Conservation (phyloP, 2,888 invertebrate genomes). For the Microdon myrmicae region DNA sequence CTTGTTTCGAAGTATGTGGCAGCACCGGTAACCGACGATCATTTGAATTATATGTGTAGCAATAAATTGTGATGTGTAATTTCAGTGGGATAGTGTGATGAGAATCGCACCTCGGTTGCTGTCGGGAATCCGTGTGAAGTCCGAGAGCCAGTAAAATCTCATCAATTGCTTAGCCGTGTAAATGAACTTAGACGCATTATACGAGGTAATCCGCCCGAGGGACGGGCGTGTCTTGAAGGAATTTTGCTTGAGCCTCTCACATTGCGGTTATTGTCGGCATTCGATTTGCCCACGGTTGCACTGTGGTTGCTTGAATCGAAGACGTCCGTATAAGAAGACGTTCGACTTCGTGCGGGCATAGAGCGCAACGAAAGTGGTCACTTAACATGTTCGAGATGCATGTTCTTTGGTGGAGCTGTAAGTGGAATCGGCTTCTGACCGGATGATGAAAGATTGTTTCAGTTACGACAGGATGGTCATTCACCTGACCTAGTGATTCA, state of each 20-base stretch:
- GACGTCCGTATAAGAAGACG: too few species aligned
- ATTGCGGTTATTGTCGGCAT: conserved; percentile 35
- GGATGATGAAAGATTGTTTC: conserved; percentile 19
- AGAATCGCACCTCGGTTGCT: conserved; percentile 7
- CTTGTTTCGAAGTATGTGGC: background rate
- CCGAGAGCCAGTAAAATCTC: conserved; percentile 32
- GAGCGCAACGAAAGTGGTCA: conserved; percentile 22
- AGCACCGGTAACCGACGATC: conserved; percentile 26
- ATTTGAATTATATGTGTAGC: conserved; percentile 29
- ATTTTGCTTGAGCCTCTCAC: conserved; percentile 35
- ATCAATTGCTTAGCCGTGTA: conserved; percentile 24
- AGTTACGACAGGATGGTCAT: conserved; percentile 6
- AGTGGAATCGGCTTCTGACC: conserved; percentile 16
- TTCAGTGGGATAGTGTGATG: conserved; percentile 5
- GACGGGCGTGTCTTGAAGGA: background rate
- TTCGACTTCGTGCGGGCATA: background rate
- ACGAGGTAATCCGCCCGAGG: conserved; percentile 17
- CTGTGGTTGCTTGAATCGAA: too few species aligned
- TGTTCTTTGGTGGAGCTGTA: conserved; percentile 19
- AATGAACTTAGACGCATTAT: conserved; percentile 22
- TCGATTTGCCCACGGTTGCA: conserved; percentile 19
- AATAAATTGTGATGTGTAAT: conserved; percentile 20
- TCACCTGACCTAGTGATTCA: conserved; percentile 29
- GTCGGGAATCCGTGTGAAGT: too few species aligned
- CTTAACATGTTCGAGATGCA: conserved; percentile 23